These are phyloP conservation scores for Ochropleura plecta DNA, from an alignment of 2,888 invertebrate genomes.

Conservation along the genomic window DNA sequence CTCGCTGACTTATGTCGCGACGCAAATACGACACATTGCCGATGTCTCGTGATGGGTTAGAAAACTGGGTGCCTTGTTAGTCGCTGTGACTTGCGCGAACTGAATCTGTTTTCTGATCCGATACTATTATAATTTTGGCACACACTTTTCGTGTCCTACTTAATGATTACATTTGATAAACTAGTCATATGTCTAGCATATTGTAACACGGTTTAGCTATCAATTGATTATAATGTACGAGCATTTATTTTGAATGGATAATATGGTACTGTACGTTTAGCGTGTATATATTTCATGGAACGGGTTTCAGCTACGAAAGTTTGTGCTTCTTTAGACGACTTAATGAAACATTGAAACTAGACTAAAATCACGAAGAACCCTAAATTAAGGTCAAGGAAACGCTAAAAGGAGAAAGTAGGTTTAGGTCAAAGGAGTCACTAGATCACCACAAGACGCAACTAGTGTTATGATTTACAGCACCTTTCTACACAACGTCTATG, in stretches of 20 bases:
- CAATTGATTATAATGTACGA: neutral
- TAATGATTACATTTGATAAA: slow-evolving; percentile 5
- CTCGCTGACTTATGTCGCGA: slow-evolving; percentile 76
- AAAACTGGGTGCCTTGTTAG: slow-evolving; percentile 62
- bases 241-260: slow-evolving; percentile 15
- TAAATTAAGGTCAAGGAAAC: slow-evolving; percentile 30
- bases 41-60: slow-evolving; percentile 53
- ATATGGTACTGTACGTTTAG: slow-evolving; percentile 5
- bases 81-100: slow-evolving; percentile 65
- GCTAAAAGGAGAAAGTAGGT: slow-evolving; percentile 19
- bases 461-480: slow-evolving; percentile 9
- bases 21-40: slow-evolving; percentile 70
- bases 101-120: slow-evolving; percentile 29
- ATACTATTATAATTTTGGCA: slow-evolving; percentile 28
- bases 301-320: neutral
- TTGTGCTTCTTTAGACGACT: neutral
- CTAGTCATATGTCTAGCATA: neutral
- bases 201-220: slow-evolving; percentile 15
- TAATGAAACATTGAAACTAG: slow-evolving; percentile 8
- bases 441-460: neutral
- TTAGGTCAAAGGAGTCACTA: slow-evolving; percentile 32
- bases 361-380: neutral
- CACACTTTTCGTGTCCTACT: slow-evolving; percentile 21
- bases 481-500: slow-evolving; percentile 3
- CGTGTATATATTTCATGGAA: neutral